Percentiles rank a stretch among this genome's conserved stretches.
phyloP scores from a whole-genome alignment of 2,113 vertebrate species.

The Barbus barbus region DNA sequence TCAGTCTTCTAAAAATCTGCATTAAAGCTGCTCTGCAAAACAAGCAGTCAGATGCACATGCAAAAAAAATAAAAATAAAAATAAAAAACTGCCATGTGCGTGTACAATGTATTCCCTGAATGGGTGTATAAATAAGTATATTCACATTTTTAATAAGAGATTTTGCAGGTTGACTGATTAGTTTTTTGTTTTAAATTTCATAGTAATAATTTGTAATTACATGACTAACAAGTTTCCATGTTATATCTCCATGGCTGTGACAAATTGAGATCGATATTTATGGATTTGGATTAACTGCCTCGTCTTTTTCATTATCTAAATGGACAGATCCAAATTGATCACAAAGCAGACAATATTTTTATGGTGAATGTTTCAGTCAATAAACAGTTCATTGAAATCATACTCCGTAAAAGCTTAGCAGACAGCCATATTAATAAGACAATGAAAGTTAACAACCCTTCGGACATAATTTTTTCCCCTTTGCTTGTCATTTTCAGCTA shows the following conservation, averaged over 20 bases:
- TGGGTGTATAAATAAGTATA: not conserved
- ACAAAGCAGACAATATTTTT: slow-evolving; percentile 42
- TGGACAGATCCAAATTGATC: slow-evolving; percentile 52
- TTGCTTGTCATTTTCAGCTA: slow-evolving; percentile 44
- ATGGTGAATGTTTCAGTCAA: slow-evolving; percentile 56
- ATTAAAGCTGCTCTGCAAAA: not conserved
- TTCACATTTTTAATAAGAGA: not conserved
- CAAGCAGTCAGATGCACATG: not conserved
- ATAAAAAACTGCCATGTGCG: not conserved
- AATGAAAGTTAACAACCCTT: slow-evolving; percentile 45
- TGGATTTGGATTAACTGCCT: slow-evolving; percentile 23
- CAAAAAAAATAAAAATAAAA: too few species aligned
- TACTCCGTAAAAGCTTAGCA: slow-evolving; percentile 35
- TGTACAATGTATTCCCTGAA: too few species aligned
- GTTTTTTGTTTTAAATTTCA: not conserved
- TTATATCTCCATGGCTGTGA: not conserved
- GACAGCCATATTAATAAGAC: slow-evolving; percentile 36
- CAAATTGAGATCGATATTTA: slow-evolving; percentile 41
- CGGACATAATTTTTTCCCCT: slow-evolving; percentile 27
- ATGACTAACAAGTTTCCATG: not conserved
- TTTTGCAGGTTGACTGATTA: not conserved
- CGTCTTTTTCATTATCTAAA: slow-evolving; percentile 55
- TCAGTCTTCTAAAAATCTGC: not conserved
- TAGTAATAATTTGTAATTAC: not conserved
- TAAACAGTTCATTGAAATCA: slow-evolving; percentile 51